Conservation (phyloP, 2,888 invertebrate genomes). For the Sisyra terminalis region DNA sequence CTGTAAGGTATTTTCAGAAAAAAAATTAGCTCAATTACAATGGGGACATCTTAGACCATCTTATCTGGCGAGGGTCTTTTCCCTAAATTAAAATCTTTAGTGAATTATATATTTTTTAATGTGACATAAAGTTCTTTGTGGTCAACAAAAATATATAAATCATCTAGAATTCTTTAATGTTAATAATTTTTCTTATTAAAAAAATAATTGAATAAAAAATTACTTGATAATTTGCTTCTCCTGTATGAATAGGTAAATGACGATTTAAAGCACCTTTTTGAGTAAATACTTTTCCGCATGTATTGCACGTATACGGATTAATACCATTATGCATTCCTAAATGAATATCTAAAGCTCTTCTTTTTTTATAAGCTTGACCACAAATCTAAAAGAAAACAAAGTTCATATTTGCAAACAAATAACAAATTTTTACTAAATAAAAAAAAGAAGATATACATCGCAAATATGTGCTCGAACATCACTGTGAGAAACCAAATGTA, state of each 20-base stretch:
- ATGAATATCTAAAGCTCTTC: slow-evolving; percentile 30
- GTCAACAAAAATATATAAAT: too few relatives aligned
- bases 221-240: slow-evolving; percentile 25
- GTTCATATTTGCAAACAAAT: not conserved
- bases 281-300: slow-evolving; percentile 34
- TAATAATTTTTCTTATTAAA: too few relatives aligned
- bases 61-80: too few relatives aligned
- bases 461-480: slow-evolving; percentile 24
- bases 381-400: slow-evolving; percentile 26
- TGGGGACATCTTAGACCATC: too few relatives aligned
- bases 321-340: slow-evolving; percentile 32
- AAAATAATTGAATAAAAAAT: too few relatives aligned
- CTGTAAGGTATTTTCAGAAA: too few relatives aligned
- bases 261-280: slow-evolving; percentile 34
- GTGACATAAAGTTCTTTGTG: too few relatives aligned
- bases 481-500: slow-evolving; percentile 18
- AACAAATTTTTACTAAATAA: not conserved
- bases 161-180: too few relatives aligned
- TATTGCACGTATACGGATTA: slow-evolving; percentile 29
- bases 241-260: slow-evolving; percentile 35
- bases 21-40: too few relatives aligned
- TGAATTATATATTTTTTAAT: too few relatives aligned
- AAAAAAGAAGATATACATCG: slow-evolving; percentile 18
- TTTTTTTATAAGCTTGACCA: slow-evolving; percentile 32
- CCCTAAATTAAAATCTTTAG: too few relatives aligned